Evolutionary conservation across 1,140 invertebrate genomes (phyloP).

Genomic region (Formica selysi): DNA sequence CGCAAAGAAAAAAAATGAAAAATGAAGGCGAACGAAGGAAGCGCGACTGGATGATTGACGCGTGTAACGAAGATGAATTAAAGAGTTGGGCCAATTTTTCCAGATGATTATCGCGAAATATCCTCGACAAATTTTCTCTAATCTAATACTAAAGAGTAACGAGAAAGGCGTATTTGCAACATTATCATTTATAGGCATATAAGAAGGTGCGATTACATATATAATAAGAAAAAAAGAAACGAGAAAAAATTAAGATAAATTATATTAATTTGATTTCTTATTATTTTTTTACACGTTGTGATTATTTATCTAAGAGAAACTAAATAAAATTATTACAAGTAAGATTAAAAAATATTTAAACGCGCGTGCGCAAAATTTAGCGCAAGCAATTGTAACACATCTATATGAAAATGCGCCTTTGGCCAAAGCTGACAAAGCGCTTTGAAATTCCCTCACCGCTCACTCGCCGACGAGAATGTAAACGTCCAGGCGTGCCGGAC

Average conservation of each 20-base stretch:
- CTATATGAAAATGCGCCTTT: background rate
- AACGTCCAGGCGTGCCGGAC: conserved; percentile 58
- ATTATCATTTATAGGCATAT: background rate
- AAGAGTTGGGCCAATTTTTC: conserved; percentile 49
- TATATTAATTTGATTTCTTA: background rate
- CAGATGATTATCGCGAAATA: conserved; percentile 28
- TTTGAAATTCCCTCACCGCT: conserved; percentile 28
- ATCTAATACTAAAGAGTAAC: background rate
- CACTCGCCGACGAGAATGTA: conserved; percentile 31
- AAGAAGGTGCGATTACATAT: background rate
- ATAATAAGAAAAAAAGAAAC: background rate
- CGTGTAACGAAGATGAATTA: conserved; percentile 73
- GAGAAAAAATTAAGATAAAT: background rate
- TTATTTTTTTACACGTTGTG: background rate
- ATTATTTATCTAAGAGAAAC: background rate
- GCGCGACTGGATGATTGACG: conserved; percentile 62
- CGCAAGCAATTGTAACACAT: background rate
- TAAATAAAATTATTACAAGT: conserved; percentile 10
- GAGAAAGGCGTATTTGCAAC: conserved; percentile 26
- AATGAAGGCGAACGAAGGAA: conserved; percentile 53
- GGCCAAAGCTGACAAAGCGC: background rate
- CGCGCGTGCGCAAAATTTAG: background rate
- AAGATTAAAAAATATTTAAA: background rate
- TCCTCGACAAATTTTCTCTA: conserved; percentile 52
- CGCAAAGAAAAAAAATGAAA: conserved; percentile 60